Evolutionary conservation across 1,140 invertebrate species (phyloP), one percentile per base, ranked within the genome.

Genomic region (Drosophila lini): DNA sequence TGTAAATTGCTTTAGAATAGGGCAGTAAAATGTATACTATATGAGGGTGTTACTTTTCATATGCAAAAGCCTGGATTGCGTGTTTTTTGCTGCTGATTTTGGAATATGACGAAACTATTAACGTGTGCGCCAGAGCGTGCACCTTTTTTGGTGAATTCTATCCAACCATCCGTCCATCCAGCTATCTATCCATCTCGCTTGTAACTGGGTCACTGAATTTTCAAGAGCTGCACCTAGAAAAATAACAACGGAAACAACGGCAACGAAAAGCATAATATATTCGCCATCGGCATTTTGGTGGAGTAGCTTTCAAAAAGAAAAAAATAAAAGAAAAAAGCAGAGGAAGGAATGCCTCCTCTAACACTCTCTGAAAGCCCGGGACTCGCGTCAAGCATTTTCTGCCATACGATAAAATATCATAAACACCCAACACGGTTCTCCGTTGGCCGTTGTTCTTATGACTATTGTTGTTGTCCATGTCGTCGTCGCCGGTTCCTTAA

Each of bases 171-270:
- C 62, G 25, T 19, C 50, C 28, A 50, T n/a, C 41, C 16, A 62
- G 28, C 36, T 68, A 67, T 68, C 62, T 62, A 65, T 65, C 44
- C 45, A 58, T 64, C 74, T 59, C 65, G 57, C 73, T 62, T 70
- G 67, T 44, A 88, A 88, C 83, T 88, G 84, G 83, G 83, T 88
- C 83, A 88, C 84, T 83, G 83, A 80, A 86, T 86, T 86, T 86
- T 88, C 70, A 83, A 83, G 67, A 77, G 77, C 83, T 88, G 83
- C 83, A 75, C 83, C 83, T 83, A 88, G 68, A 73, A 88, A 79
- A 75, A 56, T 48, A 74, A 74, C 58, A 47, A 63, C 58, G 34
- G 57, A 53, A 60, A 75, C 50, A 71, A 71, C 69, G 53, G 67
- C 55, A 36, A 76, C 61, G 36, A 40, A 40, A 41, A 59, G 53